phyloP scores from a whole-genome alignment of 2,888 invertebrate genomes.

The Drosophila picticornis region DNA sequence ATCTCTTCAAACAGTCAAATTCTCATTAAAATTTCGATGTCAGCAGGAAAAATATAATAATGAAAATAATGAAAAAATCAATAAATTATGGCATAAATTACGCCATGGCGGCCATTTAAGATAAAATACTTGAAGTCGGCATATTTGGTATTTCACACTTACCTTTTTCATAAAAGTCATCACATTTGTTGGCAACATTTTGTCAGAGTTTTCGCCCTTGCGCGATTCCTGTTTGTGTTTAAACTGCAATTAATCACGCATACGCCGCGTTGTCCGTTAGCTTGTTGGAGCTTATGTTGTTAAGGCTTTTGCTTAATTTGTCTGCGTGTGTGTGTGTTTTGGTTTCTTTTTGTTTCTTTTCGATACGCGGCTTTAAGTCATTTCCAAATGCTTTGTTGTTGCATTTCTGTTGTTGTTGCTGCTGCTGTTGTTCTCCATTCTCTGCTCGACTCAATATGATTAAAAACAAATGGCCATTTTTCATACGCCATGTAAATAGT shows the following conservation, averaged over 20 bases:
- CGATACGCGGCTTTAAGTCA: slow-evolving; percentile 73
- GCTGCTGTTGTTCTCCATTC: slow-evolving; percentile 36
- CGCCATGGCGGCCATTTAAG: slow-evolving; percentile 41
- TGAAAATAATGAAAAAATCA: slow-evolving; percentile 33
- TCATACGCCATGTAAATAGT: slow-evolving; percentile 72
- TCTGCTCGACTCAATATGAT: slow-evolving; percentile 53
- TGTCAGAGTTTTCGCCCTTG: slow-evolving; percentile 52
- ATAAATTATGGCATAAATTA: slow-evolving; percentile 47
- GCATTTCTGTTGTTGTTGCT: slow-evolving; percentile 18
- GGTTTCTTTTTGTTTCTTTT: slow-evolving; percentile 13
- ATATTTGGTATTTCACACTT: slow-evolving; percentile 85
- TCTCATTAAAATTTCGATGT: slow-evolving; percentile 63
- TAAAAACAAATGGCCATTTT: slow-evolving; percentile 68
- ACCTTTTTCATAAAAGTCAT: slow-evolving; percentile 98
- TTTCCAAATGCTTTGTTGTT: slow-evolving; percentile 43
- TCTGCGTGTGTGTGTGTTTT: slow-evolving; percentile 19
- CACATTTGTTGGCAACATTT: slow-evolving; percentile 95
- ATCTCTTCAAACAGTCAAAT: slow-evolving; percentile 43
- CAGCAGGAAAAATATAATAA: slow-evolving; percentile 24
- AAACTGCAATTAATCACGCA: slow-evolving; percentile 78
- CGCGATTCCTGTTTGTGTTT: slow-evolving; percentile 38
- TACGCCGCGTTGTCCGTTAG: slow-evolving; percentile 48
- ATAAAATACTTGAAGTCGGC: slow-evolving; percentile 13
- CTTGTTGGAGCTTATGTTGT: slow-evolving; percentile 37
- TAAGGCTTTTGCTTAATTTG: slow-evolving; percentile 39